phyloP scores from a whole-genome alignment of 2,888 invertebrate genomes.

The Augiades crinisus region DNA sequence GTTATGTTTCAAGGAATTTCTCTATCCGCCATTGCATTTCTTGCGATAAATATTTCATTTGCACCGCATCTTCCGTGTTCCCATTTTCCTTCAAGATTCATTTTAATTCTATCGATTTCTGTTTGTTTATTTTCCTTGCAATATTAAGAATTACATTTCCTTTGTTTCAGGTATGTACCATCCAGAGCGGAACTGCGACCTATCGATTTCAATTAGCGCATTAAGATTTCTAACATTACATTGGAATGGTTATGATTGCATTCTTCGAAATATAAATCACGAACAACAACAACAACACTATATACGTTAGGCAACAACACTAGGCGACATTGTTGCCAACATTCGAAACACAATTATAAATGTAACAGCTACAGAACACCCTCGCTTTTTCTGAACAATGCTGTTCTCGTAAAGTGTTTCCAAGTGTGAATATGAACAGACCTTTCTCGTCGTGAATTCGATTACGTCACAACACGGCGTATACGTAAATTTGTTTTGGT shows the following conservation, averaged over 20 bases:
- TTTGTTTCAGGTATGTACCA: slow-evolving; percentile 36
- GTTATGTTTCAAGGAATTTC: slow-evolving; percentile 21
- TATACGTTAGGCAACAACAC: too few relatives aligned
- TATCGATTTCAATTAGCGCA: not conserved
- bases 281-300: too few relatives aligned
- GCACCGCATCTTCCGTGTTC: slow-evolving; percentile 30
- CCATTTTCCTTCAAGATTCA: slow-evolving; percentile 31
- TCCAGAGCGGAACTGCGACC: not conserved
- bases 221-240: too few relatives aligned
- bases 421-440: slow-evolving; percentile 16
- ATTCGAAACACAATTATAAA: slow-evolving; percentile 9
- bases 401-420: slow-evolving; percentile 14
- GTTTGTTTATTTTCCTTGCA: slow-evolving; percentile 21
- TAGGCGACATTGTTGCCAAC: slow-evolving; percentile 28
- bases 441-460: slow-evolving; percentile 19
- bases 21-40: slow-evolving; percentile 18
- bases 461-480: slow-evolving; percentile 44
- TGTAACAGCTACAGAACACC: not conserved
- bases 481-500: slow-evolving; percentile 34
- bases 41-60: slow-evolving; percentile 24
- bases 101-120: slow-evolving; percentile 33
- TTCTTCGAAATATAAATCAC: too few relatives aligned
- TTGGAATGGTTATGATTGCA: too few relatives aligned
- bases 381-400: slow-evolving; percentile 10
- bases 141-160: slow-evolving; percentile 27